Evolutionary conservation across 92 coral and sea anemone species (phyloP).

Genomic region (Palythoa heliodiscus): DNA sequence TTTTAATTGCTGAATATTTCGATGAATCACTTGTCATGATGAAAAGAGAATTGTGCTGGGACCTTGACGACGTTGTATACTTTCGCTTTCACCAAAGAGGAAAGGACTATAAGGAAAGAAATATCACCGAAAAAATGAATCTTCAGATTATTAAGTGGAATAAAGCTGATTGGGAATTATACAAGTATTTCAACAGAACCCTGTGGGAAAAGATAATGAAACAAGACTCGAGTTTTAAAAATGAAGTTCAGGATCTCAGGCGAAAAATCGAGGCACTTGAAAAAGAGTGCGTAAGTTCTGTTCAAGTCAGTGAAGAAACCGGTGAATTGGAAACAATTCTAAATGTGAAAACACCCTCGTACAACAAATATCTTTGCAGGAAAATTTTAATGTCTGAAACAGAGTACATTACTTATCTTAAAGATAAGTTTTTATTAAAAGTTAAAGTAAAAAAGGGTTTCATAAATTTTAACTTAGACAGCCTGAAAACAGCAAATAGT

Average conservation of each 20-base stretch:
- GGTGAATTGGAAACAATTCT: conserved; percentile 63
- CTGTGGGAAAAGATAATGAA: conserved; percentile 75
- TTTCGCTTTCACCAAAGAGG: conserved; percentile 63
- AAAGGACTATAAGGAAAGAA: conserved; percentile 67
- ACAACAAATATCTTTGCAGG: conserved; percentile 72
- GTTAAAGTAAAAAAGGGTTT: neutral
- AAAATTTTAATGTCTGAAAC: conserved; percentile 77
- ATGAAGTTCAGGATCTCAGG: conserved; percentile 72
- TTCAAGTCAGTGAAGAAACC: conserved; percentile 54
- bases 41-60: conserved; percentile 87
- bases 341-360: conserved; percentile 31
- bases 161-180: conserved; percentile 69
- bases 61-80: conserved; percentile 76
- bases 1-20: conserved; percentile 80
- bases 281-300: conserved; percentile 55
- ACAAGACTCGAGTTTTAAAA: conserved; percentile 67
- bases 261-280: conserved; percentile 51
- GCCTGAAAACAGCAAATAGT: neutral
- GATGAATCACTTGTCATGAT: conserved; percentile 90
- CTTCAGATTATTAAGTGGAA: conserved; percentile 75
- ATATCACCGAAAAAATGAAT: conserved; percentile 58
- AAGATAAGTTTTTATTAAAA: conserved; percentile 46
- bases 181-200: conserved; percentile 80
- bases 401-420: conserved; percentile 74
- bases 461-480: neutral